Percentiles rank a stretch among this genome's conserved stretches.
These are phyloP conservation scores for Nylanderia fulva DNA, from an alignment of 1,140 invertebrate genomes.

Conservation along the genomic window DNA sequence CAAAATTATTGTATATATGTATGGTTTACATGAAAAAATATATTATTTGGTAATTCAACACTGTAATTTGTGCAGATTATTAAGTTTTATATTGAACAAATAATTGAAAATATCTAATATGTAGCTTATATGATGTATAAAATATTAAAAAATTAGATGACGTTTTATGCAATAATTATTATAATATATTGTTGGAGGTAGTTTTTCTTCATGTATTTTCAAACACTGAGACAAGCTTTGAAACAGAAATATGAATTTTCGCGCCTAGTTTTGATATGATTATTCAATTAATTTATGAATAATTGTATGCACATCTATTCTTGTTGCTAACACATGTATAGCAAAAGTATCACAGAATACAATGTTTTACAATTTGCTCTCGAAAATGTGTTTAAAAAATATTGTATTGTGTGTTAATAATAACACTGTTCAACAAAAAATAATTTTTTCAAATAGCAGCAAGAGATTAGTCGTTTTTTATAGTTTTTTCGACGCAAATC, in stretches of 20 bases:
- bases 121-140: slow-evolving; percentile 7
- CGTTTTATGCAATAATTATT: slow-evolving; percentile 5
- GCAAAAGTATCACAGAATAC: slow-evolving; percentile 56
- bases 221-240: slow-evolving; percentile 18
- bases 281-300: slow-evolving; percentile 24
- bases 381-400: slow-evolving; percentile 31
- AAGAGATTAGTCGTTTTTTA: too few species aligned
- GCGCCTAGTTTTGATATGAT: neutral
- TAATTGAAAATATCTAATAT: neutral
- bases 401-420: slow-evolving; percentile 24
- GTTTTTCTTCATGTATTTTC: slow-evolving; percentile 17
- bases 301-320: neutral
- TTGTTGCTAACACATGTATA: slow-evolving; percentile 12
- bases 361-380: slow-evolving; percentile 38
- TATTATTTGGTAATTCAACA: neutral
- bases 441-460: too few species aligned
- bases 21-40: too few species aligned
- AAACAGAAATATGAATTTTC: slow-evolving; percentile 43
- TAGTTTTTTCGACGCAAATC: too few species aligned
- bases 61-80: neutral
- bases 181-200: slow-evolving; percentile 25
- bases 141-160: slow-evolving; percentile 13
- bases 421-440: too few species aligned
- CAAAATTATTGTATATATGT: too few species aligned
- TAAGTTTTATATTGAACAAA: neutral